A percentile compares a stretch with the other conserved stretches of the same genome.
These are phyloP conservation scores for Halcyon chelicuti DNA, from an alignment of 2,797 vertebrate genomes.

Conservation along the genomic window DNA sequence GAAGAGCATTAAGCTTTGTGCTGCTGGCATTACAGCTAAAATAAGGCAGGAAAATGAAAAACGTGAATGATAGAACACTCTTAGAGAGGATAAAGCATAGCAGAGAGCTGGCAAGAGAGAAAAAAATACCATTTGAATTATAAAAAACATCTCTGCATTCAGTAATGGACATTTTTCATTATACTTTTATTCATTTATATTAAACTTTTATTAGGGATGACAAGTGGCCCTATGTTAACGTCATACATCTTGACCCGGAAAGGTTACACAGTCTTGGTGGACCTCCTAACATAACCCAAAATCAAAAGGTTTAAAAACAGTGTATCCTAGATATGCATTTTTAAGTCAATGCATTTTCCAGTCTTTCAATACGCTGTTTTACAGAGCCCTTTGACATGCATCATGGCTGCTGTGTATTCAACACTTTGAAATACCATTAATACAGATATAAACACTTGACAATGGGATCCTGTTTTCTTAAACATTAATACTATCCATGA, in stretches of 20 bases:
- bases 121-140: not conserved
- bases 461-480: not conserved
- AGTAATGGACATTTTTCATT: not conserved
- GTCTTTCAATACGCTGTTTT: not conserved
- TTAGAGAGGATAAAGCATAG: not conserved
- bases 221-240: not conserved
- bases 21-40: not conserved
- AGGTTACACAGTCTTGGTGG: not conserved
- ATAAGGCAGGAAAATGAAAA: not conserved
- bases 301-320: not conserved
- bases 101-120: not conserved
- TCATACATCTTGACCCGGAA: not conserved
- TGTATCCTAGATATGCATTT: not conserved
- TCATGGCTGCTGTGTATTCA: not conserved
- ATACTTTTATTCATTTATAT: not conserved
- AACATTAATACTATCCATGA: not conserved
- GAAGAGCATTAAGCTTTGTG: not conserved
- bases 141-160: not conserved
- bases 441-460: not conserved
- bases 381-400: not conserved
- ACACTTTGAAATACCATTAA: not conserved
- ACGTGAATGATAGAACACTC: not conserved
- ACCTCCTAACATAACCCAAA: not conserved
- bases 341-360: not conserved
- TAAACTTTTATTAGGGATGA: not conserved